Evolutionary conservation across 53 echinoderm and acorn worm genomes (phyloP), one percentile per base, ranked within the genome.

Genomic region (Arbacia lixula): DNA sequence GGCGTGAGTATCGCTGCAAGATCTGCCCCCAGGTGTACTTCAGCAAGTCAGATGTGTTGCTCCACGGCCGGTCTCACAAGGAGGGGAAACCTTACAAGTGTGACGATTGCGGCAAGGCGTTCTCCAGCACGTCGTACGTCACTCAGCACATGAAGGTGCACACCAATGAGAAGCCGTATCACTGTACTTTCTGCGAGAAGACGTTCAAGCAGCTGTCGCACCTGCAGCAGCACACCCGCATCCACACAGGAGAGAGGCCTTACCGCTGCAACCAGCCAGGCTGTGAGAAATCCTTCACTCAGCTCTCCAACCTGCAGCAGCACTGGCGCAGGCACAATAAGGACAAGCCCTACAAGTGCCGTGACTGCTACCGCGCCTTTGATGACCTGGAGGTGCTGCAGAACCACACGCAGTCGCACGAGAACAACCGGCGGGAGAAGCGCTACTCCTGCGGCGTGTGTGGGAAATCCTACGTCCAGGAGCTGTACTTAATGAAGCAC

Each of bases 291-390:
- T 87, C 97, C 5, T 97, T 97, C 88, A 93, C 94, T 22, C 97
- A 97, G 88, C 80, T 97, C 49, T 92, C 97, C 2, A 97, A 97
- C 61, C 88, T 97, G 19, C 97, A 97, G 69, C 94, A 94, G 62
- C 97, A 97, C 83, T 94, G 94, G 92, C 63, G 97, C 29, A 58
- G 94, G 58, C 97, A 97, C 71, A 97, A 94, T 83, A 97, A 97
- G 84, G 97, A 97, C 86, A 97, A 97, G 72, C 97, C 97, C 11
- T 97, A 91, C 87, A 97, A 97, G 66, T 97, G 97, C 60, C 87
- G 91, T 5, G 93, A 97, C 72, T 97, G 97, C 69, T 97, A 97
- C 85, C 88, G 97, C 31, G 97, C 93, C 12, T 97, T 89, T 43
- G 97, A 93, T 41, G 97, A 94, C 41, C 86, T 92, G 12, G 94